Base-by-base conservation (phyloP, 2,113 vertebrate genomes). In the Coryphaenoides rupestris region DNA sequence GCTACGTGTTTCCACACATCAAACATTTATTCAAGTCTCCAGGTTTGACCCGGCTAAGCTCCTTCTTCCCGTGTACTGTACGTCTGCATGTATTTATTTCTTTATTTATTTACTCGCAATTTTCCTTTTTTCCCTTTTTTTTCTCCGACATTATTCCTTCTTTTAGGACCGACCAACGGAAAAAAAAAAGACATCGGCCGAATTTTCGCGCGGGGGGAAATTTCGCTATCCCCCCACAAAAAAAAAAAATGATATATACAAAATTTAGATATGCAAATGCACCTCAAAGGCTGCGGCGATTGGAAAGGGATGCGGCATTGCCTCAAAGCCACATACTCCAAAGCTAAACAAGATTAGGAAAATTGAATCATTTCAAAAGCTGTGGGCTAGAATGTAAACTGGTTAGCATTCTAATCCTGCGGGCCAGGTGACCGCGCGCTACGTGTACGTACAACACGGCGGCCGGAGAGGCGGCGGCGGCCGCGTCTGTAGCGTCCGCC, bases 291-390 rank as follows among this genome's bases (percentile, higher is more conserved):
- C 86, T 78, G 62, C 33, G 67, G 74, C 68, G 72, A 88, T 89
- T 90, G 90, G 89, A 92, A 90, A 89, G 69, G 79, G 81, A 84
- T 83, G 81, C 81, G 70, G 88, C 76, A 84, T 87, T 85, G 87
- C 88, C 88, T 93, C 89, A 88, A 90, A 91, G 90, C 90, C 74
- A 80, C 84, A 80, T 88, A 90, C 88, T 90, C 84, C 87, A 86
- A 88, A 89, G 88, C 89, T 90, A 93, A 93, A 92, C 84, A 90
- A 90, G 88, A 92, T 92, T 92, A 92, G 87, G 86, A 85, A 90
- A 92, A 94, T 90, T 91, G 87, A 84, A 91, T 89, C 85, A 89
- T 92, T 89, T 89, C 83, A 86, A 86, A 91, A 89, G 84, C 84
- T 90, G 81, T 89, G 90, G 82, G 85, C 86, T n/a, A 86, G 85